Evolutionary conservation across 2,888 invertebrate genomes (phyloP), one percentile per base, ranked within the genome.

Genomic region (Drosophila cognata): DNA sequence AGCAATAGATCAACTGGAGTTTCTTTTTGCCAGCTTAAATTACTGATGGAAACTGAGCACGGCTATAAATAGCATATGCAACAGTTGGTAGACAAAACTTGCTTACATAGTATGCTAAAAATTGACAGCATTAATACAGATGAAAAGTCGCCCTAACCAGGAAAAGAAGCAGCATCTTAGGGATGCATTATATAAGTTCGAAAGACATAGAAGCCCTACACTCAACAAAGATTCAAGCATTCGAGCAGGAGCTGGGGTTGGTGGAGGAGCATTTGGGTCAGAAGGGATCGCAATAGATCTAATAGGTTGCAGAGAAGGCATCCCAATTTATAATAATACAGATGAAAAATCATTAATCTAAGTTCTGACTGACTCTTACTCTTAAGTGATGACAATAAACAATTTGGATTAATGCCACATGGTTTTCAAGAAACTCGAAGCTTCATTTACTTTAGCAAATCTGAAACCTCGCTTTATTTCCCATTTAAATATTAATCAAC

Each of bases 1-100:
- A 55, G 56, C 66, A 77, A 59, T 63, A 63, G 35, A 41, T 62
- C 62, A 65, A 33, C 50, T 57, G 43, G 33, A 66, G 18, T 21
- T 51, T 13, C 13, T 11, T 28, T 28, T 21, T n/a, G 35, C 38
- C 38, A 38, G 56, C 8, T n/a, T 38, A 18, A 38, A 56, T 38
- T 56, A 38, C 28, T 29, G 16, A 38, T 38, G 36, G 2, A 13
- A 29, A 55, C 11, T 11, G 11, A 35, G 25, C 21, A 10, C 11
- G 4, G 21, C 46, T 46, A 25, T 46, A 33, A 53, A 33, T 8
- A 53, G 33, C 21, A 16, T 13, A 16, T 16, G 31, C 4, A 3
- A 21, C 2, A 21, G 16, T 16, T 52, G 4, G 31, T 10, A 28
- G 48, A 2, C 46, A 4, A n/a, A 51, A 4, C 29, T 31, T 13